These are phyloP conservation scores for Phataginus tetradactyla DNA, from an alignment of 2,797 vertebrate species.

Conservation along the genomic window DNA sequence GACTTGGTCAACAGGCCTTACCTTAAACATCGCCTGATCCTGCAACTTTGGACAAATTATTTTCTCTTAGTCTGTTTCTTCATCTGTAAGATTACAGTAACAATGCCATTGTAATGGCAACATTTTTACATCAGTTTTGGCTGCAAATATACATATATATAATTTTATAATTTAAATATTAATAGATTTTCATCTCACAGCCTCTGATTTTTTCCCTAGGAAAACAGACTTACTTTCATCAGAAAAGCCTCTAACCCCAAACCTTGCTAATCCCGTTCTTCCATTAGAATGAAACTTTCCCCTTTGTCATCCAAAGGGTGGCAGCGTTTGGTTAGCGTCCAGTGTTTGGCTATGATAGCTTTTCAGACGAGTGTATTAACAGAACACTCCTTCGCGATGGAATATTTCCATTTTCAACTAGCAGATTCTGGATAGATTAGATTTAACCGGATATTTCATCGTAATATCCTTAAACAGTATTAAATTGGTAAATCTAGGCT, in stretches of 20 bases:
- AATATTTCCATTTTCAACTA: slow-evolving; percentile 8
- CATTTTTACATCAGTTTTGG: not conserved
- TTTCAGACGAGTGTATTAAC: not conserved
- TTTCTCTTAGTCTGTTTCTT: not conserved
- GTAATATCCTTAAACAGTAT: slow-evolving; percentile 17
- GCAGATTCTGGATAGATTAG: not conserved
- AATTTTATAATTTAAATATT: not conserved
- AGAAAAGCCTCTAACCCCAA: not conserved
- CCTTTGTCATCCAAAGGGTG: not conserved
- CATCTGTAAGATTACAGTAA: not conserved
- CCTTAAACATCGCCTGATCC: not conserved
- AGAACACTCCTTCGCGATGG: not conserved
- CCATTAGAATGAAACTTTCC: not conserved
- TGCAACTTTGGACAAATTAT: not conserved
- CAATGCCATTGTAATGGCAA: not conserved
- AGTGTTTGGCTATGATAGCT: not conserved
- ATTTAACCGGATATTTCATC: not conserved
- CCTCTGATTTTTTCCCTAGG: not conserved
- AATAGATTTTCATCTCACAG: not conserved
- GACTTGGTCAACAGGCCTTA: not conserved
- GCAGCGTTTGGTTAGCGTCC: not conserved
- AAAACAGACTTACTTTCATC: not conserved
- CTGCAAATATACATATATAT: not conserved
- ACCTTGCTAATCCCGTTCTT: not conserved
- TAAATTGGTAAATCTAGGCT: not conserved